phyloP scores from a whole-genome alignment of 2,797 vertebrate genomes.

The Arremon brunneinucha region DNA sequence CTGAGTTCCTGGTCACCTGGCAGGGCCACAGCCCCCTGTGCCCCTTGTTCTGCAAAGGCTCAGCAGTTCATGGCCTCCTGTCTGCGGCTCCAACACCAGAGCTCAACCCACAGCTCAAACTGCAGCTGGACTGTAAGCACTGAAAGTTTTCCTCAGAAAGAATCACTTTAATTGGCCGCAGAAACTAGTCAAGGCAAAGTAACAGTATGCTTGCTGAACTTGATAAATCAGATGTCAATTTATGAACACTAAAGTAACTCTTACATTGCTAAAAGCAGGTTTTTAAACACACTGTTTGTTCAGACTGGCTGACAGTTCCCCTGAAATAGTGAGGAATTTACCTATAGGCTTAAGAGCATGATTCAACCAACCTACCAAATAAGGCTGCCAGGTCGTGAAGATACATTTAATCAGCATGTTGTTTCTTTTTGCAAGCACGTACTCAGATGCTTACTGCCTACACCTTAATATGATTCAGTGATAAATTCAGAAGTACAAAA shows the following conservation, averaged over 20 bases:
- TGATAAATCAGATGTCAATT: not conserved
- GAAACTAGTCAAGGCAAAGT: not conserved
- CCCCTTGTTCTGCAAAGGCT: not conserved
- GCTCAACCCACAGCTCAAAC: not conserved
- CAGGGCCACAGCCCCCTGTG: not conserved
- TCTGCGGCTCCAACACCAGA: not conserved
- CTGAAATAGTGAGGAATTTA: not conserved
- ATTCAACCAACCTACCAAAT: not conserved
- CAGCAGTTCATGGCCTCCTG: not conserved
- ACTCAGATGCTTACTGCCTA: not conserved
- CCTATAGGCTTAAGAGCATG: not conserved
- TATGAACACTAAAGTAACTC: not conserved
- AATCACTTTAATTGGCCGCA: not conserved
- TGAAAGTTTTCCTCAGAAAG: not conserved
- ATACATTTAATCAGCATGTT: not conserved
- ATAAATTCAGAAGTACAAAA: not conserved
- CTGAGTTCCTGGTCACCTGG: accelerated
- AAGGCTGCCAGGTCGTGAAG: not conserved
- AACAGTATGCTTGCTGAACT: not conserved
- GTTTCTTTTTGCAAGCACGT: not conserved
- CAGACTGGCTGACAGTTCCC: not conserved
- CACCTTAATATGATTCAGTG: not conserved
- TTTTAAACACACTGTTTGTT: not conserved
- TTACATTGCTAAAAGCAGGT: not conserved
- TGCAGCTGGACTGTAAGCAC: accelerated